phyloP scores from a whole-genome alignment of 2,888 invertebrate genomes.

The Protonemura montana region DNA sequence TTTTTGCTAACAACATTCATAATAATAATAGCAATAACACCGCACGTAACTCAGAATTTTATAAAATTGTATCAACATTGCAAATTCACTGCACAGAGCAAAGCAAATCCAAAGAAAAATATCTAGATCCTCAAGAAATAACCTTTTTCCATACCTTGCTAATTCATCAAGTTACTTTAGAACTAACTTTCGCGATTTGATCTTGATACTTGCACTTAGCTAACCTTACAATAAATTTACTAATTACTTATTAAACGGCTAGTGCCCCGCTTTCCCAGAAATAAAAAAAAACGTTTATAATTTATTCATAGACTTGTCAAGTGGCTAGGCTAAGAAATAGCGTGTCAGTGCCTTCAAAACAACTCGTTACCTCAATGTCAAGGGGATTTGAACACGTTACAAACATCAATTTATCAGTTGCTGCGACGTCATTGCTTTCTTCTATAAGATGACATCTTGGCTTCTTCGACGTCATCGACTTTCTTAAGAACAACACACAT shows the following conservation, averaged over 20 bases:
- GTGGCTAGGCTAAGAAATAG: neutral
- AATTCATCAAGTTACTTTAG: too few species aligned
- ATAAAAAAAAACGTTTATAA: neutral
- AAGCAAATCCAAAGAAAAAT: too few species aligned
- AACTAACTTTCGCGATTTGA: too few species aligned
- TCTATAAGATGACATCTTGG: neutral
- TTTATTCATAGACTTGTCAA: neutral
- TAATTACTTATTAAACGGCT: neutral
- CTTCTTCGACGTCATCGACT: neutral
- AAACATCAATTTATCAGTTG: neutral
- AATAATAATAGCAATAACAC: conserved; percentile 1
- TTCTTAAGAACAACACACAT: neutral
- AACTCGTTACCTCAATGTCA: neutral
- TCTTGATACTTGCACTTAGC: too few species aligned
- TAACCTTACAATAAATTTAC: neutral
- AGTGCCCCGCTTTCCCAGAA: neutral
- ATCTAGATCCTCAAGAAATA: too few species aligned
- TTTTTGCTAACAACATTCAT: neutral
- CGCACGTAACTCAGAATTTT: neutral
- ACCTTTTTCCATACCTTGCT: too few species aligned
- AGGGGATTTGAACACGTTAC: neutral
- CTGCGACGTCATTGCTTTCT: neutral
- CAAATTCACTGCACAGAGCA: too few species aligned
- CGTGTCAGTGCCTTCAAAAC: neutral
- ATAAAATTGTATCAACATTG: neutral